Evolutionary conservation across 37 sponge, comb jelly and placozoan species (phyloP), one percentile per base, ranked within the genome.

Genomic region (Ephydatia muelleri): DNA sequence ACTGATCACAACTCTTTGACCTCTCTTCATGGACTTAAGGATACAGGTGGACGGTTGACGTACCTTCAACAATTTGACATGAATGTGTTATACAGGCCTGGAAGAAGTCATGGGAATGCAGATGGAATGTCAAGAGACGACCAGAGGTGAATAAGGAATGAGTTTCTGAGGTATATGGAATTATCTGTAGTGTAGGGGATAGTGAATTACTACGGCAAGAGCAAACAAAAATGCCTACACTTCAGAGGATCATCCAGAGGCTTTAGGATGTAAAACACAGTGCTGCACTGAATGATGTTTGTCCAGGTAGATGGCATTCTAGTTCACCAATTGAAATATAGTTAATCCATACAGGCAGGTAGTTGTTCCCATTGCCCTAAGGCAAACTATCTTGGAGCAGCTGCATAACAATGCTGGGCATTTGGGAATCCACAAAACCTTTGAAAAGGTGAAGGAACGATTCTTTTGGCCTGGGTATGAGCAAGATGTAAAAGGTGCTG

Each of bases 1-100:
- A n/a, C n/a, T n/a, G n/a, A n/a, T n/a, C 87, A 87, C 75, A 78
- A 78, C 64, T 79, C 86, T 26, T 40, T 86, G n/a, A 73, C 75
- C 5, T 78, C 65, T 37, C 39, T 76, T 65, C 28, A 84, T 9
- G 48, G 37, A 23, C 32, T 84, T 22, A 84, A 65, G 47, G 85
- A 84, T 48, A 21, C 8, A 35, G 68, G 85, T 16, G 77, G 85
- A 25, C 85, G 85, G 4, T 19, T 84, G 36, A 27, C 68, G n/a
- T n/a, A n/a, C n/a, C n/a, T n/a, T n/a, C n/a, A n/a, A n/a, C n/a
- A n/a, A n/a, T n/a, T n/a, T n/a, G n/a, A n/a, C n/a, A n/a, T 30
- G 29, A 77, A 65, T 84, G 85, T 76, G 19, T 67, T 23, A 30
- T 78, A 67, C 79, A 77, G 68, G 19, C 65, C 86, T 28, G 86